Evolutionary conservation across 2,113 vertebrate genomes (phyloP).

Genomic region (Chamaea fasciata): DNA sequence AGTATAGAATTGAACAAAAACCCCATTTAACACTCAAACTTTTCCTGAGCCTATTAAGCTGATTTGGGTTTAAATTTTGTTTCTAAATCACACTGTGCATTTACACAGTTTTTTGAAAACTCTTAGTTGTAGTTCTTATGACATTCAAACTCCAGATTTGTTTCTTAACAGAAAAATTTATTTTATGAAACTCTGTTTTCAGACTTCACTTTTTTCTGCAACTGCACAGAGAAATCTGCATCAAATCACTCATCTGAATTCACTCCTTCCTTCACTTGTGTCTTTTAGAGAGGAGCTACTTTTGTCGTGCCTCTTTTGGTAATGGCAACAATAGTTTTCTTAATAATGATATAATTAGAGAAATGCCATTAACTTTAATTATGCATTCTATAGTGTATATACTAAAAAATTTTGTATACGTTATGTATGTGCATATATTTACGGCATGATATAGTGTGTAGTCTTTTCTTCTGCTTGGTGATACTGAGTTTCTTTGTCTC

Average conservation of each 20-base stretch:
- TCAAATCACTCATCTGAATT: not conserved
- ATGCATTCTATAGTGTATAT: not conserved
- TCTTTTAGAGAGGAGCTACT: not conserved
- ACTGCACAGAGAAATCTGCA: not conserved
- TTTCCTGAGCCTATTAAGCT: not conserved
- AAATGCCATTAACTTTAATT: not conserved
- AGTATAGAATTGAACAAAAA: not conserved
- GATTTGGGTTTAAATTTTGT: not conserved
- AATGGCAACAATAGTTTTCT: not conserved
- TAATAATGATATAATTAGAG: not conserved
- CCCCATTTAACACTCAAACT: too few species aligned
- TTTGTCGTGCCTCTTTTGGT: accelerated
- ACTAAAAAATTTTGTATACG: not conserved
- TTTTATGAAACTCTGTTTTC: not conserved
- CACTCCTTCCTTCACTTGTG: not conserved
- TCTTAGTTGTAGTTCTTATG: not conserved
- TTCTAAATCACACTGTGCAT: not conserved
- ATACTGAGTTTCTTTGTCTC: not conserved
- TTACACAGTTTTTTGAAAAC: not conserved
- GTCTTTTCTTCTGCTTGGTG: not conserved
- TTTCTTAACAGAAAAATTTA: not conserved
- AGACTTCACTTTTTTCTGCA: not conserved
- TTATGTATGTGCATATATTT: not conserved
- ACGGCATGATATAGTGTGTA: not conserved
- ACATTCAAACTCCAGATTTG: not conserved